Evolutionary conservation across 2,888 invertebrate species (phyloP).

Genomic region (Pheosia gnoma): DNA sequence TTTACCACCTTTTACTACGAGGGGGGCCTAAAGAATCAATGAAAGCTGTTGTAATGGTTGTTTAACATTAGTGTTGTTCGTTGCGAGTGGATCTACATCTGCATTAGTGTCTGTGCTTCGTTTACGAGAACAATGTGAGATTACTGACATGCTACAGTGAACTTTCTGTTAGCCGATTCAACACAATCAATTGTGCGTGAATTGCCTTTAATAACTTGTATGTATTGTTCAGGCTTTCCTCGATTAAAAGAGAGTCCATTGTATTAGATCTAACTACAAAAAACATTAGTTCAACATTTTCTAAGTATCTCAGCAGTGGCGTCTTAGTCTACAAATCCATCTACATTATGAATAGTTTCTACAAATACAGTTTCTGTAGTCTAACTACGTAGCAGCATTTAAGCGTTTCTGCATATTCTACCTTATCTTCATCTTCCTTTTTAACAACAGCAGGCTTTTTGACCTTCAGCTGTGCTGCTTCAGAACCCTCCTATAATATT

Average conservation of each 20-base stretch:
- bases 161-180: slow-evolving; percentile 12
- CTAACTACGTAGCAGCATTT: slow-evolving; percentile 31
- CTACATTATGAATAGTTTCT: slow-evolving; percentile 28
- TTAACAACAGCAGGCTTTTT: slow-evolving; percentile 79
- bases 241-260: slow-evolving; percentile 37
- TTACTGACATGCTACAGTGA: slow-evolving; percentile 39
- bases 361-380: slow-evolving; percentile 39
- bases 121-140: slow-evolving; percentile 21
- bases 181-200: slow-evolving; percentile 8
- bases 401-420: slow-evolving; percentile 49
- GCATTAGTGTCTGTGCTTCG: slow-evolving; percentile 61
- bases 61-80: slow-evolving; percentile 53
- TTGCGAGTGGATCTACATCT: slow-evolving; percentile 49
- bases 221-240: not conserved
- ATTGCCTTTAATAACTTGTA: not conserved
- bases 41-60: slow-evolving; percentile 59
- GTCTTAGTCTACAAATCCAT: slow-evolving; percentile 14
- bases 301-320: slow-evolving; percentile 66
- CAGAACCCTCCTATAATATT: slow-evolving; percentile 71
- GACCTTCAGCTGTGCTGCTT: slow-evolving; percentile 76
- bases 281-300: slow-evolving; percentile 50
- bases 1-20: slow-evolving; percentile 76
- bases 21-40: slow-evolving; percentile 75
- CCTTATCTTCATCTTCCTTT: slow-evolving; percentile 72
- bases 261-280: slow-evolving; percentile 48